phyloP scores from a whole-genome alignment of 2,888 invertebrate genomes.

The Tipula helvola region DNA sequence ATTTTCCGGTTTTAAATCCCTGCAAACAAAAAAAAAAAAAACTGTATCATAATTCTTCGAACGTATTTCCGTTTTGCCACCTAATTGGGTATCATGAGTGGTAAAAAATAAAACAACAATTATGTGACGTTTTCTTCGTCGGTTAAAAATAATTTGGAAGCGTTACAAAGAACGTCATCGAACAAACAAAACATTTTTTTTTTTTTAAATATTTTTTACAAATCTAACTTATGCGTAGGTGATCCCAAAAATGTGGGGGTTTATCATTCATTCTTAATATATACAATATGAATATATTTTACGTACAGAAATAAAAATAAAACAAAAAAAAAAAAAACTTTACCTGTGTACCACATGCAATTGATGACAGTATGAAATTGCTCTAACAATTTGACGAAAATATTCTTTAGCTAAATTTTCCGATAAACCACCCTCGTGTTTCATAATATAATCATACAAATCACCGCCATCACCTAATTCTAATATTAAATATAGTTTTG shows the following conservation, averaged over 20 bases:
- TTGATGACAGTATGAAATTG: constrained; percentile 96
- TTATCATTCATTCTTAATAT: neutral
- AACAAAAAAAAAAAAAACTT: neutral
- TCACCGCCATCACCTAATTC: constrained; percentile 98
- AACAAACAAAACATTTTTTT: neutral
- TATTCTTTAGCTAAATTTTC: constrained; percentile 79
- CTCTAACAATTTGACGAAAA: constrained; percentile 93
- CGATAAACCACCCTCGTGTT: constrained; percentile 78
- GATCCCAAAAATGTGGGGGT: constrained; percentile 8
- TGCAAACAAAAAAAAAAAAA: constrained; percentile 22
- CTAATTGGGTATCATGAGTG: neutral
- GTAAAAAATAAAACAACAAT: neutral
- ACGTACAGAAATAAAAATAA: neutral
- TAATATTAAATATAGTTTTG: constrained; percentile 90
- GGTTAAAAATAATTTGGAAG: neutral
- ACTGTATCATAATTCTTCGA: neutral
- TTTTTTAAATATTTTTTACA: neutral
- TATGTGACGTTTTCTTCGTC: neutral
- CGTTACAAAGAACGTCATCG: neutral
- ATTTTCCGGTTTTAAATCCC: constrained; percentile 98
- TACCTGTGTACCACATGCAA: constrained; percentile 49
- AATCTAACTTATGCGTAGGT: neutral
- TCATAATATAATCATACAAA: constrained; percentile 97
- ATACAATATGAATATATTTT: neutral
- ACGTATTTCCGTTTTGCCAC: neutral